A percentile compares a stretch with the other conserved stretches of the same genome.
Conservation (phyloP, 2,113 vertebrate genomes). For the Cygnus buccinator region DNA sequence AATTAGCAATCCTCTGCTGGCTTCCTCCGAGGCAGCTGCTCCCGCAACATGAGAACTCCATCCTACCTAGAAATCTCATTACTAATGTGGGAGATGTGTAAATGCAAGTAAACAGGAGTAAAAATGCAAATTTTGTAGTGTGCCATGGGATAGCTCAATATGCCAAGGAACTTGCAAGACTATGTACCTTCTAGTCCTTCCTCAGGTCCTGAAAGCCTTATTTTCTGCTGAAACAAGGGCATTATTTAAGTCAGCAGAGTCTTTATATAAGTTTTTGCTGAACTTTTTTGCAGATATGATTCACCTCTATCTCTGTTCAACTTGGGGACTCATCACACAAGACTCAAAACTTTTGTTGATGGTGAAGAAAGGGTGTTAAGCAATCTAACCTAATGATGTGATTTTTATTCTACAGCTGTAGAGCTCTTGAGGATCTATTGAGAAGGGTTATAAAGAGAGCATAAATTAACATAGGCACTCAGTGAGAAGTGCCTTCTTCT, state of each 20-base stretch:
- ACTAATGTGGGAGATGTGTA: background rate
- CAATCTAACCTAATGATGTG: background rate
- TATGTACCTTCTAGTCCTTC: background rate
- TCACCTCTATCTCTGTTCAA: background rate
- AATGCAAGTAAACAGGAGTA: background rate
- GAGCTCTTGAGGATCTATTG: constrained; percentile 11
- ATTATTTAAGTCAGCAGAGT: background rate
- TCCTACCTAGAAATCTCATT: background rate
- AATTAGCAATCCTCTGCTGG: background rate
- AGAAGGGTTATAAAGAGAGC: background rate
- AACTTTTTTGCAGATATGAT: background rate
- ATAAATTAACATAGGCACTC: background rate
- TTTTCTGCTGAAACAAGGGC: background rate
- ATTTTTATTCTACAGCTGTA: constrained; percentile 2
- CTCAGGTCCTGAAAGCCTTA: background rate
- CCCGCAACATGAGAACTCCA: background rate
- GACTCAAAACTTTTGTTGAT: background rate
- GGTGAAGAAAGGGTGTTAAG: background rate
- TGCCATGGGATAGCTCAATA: background rate
- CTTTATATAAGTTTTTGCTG: background rate
- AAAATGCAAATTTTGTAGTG: background rate
- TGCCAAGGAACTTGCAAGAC: background rate
- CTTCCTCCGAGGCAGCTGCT: background rate
- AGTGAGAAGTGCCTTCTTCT: background rate
- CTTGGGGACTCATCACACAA: background rate